These are phyloP conservation scores for Phacellophora camtschatica DNA, from an alignment of 30 jellyfish, hydroid and myxozoan genomes.

Conservation along the genomic window DNA sequence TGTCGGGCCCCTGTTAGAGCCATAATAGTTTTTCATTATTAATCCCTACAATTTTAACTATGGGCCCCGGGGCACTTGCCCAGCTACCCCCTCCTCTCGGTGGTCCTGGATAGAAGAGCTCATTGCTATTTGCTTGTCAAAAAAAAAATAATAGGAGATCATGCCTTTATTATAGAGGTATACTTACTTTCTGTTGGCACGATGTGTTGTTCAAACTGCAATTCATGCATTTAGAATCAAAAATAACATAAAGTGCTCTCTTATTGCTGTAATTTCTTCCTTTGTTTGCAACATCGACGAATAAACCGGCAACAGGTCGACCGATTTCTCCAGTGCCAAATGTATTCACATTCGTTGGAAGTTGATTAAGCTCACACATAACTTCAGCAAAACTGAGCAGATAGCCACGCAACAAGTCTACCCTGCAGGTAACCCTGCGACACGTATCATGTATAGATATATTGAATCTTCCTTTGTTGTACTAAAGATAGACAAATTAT, in stretches of 20 bases:
- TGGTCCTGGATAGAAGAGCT: no score
- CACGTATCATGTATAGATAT: no score
- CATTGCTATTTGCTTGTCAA: no score
- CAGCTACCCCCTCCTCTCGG: no score
- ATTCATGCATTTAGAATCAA: slow-evolving; percentile 87
- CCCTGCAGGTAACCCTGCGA: no score
- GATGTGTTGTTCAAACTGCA: slow-evolving; percentile 46
- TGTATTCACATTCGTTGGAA: slow-evolving; percentile 41
- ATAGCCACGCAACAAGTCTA: slow-evolving; percentile 37
- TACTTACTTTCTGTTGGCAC: slow-evolving; percentile 66
- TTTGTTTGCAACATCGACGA: slow-evolving; percentile 73
- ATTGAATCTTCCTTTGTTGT: no score
- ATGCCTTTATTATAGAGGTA: background rate
- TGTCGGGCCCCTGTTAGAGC: no score
- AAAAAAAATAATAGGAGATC: no score
- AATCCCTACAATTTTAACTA: no score
- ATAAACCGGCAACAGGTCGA: slow-evolving; percentile 69
- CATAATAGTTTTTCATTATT: no score
- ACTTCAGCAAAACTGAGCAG: slow-evolving; percentile 82
- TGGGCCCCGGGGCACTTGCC: no score
- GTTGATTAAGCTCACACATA: slow-evolving; percentile 57
- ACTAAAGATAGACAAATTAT: no score
- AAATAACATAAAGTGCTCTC: slow-evolving; percentile 45
- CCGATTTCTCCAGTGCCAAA: slow-evolving; percentile 20
- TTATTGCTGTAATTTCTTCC: slow-evolving; percentile 48